Percentiles rank a stretch among this genome's conserved stretches.
Conservation (phyloP, 2,888 invertebrate genomes). For the Drosophila picticornis region DNA sequence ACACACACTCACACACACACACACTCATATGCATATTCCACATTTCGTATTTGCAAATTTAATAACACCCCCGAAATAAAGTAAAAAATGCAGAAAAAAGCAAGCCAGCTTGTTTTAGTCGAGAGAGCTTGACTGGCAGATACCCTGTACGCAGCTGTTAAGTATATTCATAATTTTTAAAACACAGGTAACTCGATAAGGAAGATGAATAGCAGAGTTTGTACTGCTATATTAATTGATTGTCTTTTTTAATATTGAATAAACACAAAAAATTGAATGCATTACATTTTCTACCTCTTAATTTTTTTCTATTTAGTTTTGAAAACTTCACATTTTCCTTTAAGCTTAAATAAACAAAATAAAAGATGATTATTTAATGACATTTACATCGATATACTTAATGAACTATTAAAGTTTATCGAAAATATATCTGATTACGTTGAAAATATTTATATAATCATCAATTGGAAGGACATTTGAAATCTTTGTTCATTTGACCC, state of each 20-base stretch:
- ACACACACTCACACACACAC: background rate
- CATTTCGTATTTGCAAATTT: slow-evolving; percentile 71
- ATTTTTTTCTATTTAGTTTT: background rate
- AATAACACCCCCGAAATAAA: slow-evolving; percentile 49
- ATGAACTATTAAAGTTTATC: background rate
- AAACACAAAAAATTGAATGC: background rate
- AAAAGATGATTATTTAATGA: background rate
- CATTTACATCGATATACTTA: background rate
- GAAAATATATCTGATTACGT: background rate
- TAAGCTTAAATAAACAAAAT: background rate
- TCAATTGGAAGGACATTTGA: background rate
- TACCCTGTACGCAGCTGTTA: background rate
- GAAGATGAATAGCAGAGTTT: background rate
- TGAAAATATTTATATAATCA: background rate
- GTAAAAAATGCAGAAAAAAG: slow-evolving; percentile 2
- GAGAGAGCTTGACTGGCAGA: background rate
- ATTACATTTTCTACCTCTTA: background rate
- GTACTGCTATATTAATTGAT: background rate
- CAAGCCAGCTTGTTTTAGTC: background rate
- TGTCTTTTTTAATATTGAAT: background rate
- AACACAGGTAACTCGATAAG: background rate
- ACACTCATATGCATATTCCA: slow-evolving; percentile 35
- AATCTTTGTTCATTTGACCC: background rate
- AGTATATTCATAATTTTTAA: background rate
- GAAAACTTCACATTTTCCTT: background rate